phyloP scores from a whole-genome alignment of 2,888 invertebrate species.

The Furcula furcula region DNA sequence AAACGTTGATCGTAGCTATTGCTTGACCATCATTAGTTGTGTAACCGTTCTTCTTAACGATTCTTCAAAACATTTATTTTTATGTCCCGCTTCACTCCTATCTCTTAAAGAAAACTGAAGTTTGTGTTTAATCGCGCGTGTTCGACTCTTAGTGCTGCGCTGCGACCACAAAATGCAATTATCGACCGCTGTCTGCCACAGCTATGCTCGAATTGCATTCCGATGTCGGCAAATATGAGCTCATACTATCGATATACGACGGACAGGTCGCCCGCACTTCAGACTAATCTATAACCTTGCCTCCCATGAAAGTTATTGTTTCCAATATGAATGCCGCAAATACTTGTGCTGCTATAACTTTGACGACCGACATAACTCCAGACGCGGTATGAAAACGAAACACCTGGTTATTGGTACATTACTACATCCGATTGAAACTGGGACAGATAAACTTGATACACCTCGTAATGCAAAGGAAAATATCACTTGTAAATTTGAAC shows the following conservation, averaged over 20 bases:
- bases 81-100: too few species aligned
- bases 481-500: too few species aligned
- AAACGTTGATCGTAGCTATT: too few species aligned
- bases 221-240: conserved; percentile 55
- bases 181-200: conserved; percentile 73
- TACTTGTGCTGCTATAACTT: not conserved
- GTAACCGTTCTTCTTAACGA: too few species aligned
- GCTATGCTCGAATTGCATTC: conserved; percentile 72
- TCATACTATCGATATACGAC: conserved; percentile 30
- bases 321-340: conserved; percentile 7
- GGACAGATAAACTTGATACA: too few species aligned
- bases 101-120: conserved; percentile 67
- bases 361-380: not conserved
- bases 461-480: too few species aligned
- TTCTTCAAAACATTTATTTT: too few species aligned
- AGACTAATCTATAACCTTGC: conserved; percentile 3
- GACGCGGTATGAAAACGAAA: too few species aligned
- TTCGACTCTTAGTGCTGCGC: conserved; percentile 59
- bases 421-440: too few species aligned
- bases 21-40: too few species aligned
- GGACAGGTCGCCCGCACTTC: conserved; percentile 22
- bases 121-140: conserved; percentile 68
- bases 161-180: conserved; percentile 79
- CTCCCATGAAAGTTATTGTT: conserved; percentile 5
- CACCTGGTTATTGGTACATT: too few species aligned